Percentiles rank a stretch among this genome's conserved stretches.
These are phyloP conservation scores for Trichogramma pretiosum DNA, from an alignment of 1,140 invertebrate genomes.

Conservation along the genomic window DNA sequence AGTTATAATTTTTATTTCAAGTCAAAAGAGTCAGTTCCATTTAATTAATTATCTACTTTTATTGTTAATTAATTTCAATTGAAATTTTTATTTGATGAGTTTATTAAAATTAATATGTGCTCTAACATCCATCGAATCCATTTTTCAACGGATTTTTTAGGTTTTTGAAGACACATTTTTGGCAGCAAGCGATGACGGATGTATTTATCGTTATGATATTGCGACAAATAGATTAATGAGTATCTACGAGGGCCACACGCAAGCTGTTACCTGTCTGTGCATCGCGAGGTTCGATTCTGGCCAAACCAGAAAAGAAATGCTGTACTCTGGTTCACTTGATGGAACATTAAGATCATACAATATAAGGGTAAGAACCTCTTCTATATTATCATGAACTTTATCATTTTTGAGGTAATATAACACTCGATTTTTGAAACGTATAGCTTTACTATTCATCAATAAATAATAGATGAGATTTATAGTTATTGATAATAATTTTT, in stretches of 20 bases:
- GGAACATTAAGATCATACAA: slow-evolving; percentile 52
- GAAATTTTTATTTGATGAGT: too few species aligned
- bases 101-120: too few species aligned
- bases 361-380: slow-evolving; percentile 46
- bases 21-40: too few species aligned
- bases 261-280: slow-evolving; percentile 52
- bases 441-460: neutral
- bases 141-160: too few species aligned
- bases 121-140: too few species aligned
- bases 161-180: slow-evolving; percentile 41
- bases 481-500: slow-evolving; percentile 14
- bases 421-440: too few species aligned
- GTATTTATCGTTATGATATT: slow-evolving; percentile 40
- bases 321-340: slow-evolving; percentile 54
- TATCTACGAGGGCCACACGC: slow-evolving; percentile 43
- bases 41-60: too few species aligned
- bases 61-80: too few species aligned
- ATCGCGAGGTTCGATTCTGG: slow-evolving; percentile 28
- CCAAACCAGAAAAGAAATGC: slow-evolving; percentile 41
- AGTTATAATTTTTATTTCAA: too few species aligned
- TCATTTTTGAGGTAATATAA: too few species aligned
- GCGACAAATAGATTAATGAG: slow-evolving; percentile 38
- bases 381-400: too few species aligned
- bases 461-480: neutral
- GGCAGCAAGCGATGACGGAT: slow-evolving; percentile 42